These are phyloP conservation scores for Darevskia nairensis DNA, from an alignment of 2,797 vertebrate genomes.

Conservation along the genomic window DNA sequence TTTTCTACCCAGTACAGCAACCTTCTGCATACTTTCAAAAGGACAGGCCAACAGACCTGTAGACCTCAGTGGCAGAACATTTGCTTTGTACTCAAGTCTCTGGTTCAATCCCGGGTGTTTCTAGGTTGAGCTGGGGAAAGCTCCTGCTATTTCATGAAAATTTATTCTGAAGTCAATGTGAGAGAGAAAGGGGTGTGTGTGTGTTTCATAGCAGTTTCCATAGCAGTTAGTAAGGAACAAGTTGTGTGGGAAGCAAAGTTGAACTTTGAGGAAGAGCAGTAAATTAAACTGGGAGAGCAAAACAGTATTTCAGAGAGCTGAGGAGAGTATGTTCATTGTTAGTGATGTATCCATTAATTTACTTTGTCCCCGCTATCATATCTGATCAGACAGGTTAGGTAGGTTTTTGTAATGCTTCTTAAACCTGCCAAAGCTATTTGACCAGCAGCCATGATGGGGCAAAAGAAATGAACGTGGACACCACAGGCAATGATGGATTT, in stretches of 20 bases:
- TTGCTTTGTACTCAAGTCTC: no score
- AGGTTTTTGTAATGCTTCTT: not conserved
- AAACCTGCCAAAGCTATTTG: not conserved
- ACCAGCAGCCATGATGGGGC: not conserved
- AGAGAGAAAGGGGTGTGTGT: no score
- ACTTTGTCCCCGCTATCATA: not conserved
- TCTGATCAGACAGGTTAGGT: not conserved
- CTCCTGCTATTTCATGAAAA: no score
- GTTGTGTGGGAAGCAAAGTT: not conserved
- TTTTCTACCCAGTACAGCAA: not conserved
- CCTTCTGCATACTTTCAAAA: not conserved
- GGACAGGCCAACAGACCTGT: no score
- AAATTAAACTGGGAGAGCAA: not conserved
- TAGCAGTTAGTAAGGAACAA: not conserved
- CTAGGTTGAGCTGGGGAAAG: no score
- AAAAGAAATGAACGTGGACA: not conserved
- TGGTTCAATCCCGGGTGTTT: no score
- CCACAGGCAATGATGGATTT: not conserved
- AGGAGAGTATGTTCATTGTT: not conserved
- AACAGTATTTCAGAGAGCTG: not conserved
- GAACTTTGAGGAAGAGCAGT: not conserved
- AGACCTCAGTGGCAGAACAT: no score
- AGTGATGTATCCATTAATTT: not conserved
- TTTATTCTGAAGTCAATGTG: no score
- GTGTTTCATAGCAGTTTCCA: no score